Conservation (phyloP, 1,140 invertebrate genomes). For the Ectropis grisescens region DNA sequence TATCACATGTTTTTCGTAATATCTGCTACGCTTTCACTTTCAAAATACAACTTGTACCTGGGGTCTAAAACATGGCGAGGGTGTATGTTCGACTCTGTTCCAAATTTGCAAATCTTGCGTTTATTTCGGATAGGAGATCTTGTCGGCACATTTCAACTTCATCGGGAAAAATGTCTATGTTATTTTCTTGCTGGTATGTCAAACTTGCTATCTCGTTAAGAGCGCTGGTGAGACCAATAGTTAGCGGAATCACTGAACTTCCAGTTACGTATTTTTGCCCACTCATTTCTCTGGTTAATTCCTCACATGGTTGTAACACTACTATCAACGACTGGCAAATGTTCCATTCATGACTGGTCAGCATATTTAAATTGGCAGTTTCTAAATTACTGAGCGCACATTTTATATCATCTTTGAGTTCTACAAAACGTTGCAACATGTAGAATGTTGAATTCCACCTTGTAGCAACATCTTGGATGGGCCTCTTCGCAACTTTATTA, state of each 20-base stretch:
- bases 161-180: constrained; percentile 1
- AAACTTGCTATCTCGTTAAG: too few species aligned
- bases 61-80: constrained; percentile 4
- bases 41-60: constrained; percentile 5
- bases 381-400: background rate
- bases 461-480: constrained; percentile 2
- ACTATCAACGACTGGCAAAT: background rate
- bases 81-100: constrained; percentile 3
- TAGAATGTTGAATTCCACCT: too few species aligned
- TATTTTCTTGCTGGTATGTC: too few species aligned
- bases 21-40: constrained; percentile 1
- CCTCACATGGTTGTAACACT: constrained; percentile 2
- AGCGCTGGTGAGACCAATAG: background rate
- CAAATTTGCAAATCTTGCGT: constrained; percentile 2
- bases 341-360: constrained; percentile 1
- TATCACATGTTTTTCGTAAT: constrained; percentile 3
- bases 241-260: constrained; percentile 3
- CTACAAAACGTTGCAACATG: too few species aligned
- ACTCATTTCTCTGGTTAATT: constrained; percentile 5
- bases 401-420: constrained; percentile 5
- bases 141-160: constrained; percentile 2
- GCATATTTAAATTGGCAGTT: too few species aligned
- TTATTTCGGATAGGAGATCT: constrained; percentile 3
- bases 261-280: constrained; percentile 6
- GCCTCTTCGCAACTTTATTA: background rate